Percentiles rank a stretch among this genome's conserved stretches.
Conservation (phyloP, 2,888 invertebrate species). For the Chrysina gloriosa region DNA sequence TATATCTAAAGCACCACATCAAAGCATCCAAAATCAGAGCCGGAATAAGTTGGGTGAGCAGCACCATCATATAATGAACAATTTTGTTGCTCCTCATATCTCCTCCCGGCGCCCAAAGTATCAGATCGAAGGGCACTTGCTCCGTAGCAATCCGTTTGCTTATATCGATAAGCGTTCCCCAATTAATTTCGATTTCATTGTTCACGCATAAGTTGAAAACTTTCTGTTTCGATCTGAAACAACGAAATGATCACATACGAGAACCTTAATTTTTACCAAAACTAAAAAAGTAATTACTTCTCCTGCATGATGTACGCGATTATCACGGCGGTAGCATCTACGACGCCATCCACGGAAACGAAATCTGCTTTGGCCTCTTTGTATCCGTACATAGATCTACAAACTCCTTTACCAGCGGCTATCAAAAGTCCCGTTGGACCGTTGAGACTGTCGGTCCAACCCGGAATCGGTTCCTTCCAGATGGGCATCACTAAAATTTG, state of each 20-base stretch:
- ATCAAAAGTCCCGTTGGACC: conserved; percentile 89
- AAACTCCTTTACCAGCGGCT: conserved; percentile 87
- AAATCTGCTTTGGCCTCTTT: conserved; percentile 82
- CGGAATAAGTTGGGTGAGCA: conserved; percentile 91
- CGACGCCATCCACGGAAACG: conserved; percentile 83
- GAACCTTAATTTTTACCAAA: too few relatives aligned
- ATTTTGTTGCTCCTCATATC: conserved; percentile 85
- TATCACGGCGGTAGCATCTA: conserved; percentile 71
- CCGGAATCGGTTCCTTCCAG: conserved; percentile 86
- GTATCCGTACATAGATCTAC: conserved; percentile 89
- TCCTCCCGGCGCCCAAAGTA: conserved; percentile 86
- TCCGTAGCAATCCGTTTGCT: conserved; percentile 81
- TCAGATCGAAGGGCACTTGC: conserved; percentile 85
- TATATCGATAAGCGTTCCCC: conserved; percentile 88
- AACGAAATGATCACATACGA: too few relatives aligned
- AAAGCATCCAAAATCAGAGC: conserved; percentile 86
- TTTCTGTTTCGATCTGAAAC: conserved; percentile 70
- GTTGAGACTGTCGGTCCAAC: conserved; percentile 94
- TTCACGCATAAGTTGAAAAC: conserved; percentile 83
- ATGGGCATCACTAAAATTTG: conserved; percentile 78
- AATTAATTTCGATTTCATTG: conserved; percentile 83
- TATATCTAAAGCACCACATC: conserved; percentile 83
- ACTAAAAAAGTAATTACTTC: neutral
- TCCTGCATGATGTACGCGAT: conserved; percentile 67
- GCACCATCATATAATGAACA: conserved; percentile 82